Conservation (phyloP, 2,888 invertebrate genomes). For the Lobophora halterata region DNA sequence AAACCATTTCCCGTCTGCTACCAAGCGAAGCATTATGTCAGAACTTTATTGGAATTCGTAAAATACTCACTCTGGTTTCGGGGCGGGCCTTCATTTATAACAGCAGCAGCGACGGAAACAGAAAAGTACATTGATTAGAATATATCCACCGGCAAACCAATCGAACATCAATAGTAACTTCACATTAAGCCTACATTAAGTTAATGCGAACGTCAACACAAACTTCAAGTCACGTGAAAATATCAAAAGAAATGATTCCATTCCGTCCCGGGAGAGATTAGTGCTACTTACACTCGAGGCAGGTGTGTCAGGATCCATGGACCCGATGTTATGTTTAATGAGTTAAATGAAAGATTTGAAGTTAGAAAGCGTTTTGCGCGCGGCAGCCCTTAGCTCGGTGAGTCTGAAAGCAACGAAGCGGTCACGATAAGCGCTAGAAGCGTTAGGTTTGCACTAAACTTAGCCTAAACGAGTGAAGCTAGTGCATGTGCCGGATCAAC, state of each 20-base stretch:
- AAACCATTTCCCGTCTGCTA: constrained; percentile 50
- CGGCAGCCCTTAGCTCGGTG: constrained; percentile 48
- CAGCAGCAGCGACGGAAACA: constrained; percentile 64
- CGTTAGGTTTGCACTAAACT: constrained; percentile 65
- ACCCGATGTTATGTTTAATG: constrained; percentile 31
- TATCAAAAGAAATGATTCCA: constrained; percentile 33
- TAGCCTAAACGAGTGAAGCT: constrained; percentile 72
- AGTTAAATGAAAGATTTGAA: constrained; percentile 48
- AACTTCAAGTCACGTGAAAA: constrained; percentile 22
- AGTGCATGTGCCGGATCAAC: constrained; percentile 74
- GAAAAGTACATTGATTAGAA: constrained; percentile 62
- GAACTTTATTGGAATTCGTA: constrained; percentile 32
- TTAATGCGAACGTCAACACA: constrained; percentile 44
- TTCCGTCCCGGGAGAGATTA: constrained; percentile 45
- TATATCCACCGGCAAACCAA: constrained; percentile 34
- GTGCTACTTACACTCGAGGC: constrained; percentile 49
- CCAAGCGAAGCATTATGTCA: constrained; percentile 63
- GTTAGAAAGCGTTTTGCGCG: constrained; percentile 53
- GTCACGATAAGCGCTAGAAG: constrained; percentile 66
- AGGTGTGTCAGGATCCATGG: constrained; percentile 40
- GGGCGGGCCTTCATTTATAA: constrained; percentile 82
- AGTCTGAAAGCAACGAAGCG: constrained; percentile 67
- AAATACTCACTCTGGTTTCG: constrained; percentile 84
- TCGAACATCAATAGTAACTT: constrained; percentile 36
- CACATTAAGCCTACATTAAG: constrained; percentile 44